Evolutionary conservation across 2,797 vertebrate species (phyloP).

Genomic region (Acrocephalus scirpaceus): DNA sequence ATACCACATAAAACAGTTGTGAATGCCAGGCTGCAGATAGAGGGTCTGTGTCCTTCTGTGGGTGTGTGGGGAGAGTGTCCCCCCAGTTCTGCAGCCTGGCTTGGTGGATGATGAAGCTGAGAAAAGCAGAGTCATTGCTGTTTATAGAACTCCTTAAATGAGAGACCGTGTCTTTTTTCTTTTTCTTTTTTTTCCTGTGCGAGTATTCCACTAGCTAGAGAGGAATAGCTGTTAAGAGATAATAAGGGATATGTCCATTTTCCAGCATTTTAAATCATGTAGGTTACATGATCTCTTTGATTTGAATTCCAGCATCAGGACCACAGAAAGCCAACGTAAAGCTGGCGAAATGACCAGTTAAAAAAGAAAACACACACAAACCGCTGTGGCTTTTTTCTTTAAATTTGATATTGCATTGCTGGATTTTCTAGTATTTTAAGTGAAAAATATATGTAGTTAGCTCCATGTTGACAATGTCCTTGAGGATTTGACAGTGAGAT

Average conservation of each 20-base stretch:
- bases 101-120: neutral
- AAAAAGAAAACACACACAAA: neutral
- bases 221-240: conserved; percentile 22
- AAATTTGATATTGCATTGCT: conserved; percentile 71
- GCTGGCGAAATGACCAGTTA: conserved; percentile 67
- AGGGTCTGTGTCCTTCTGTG: neutral
- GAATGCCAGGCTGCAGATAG: neutral
- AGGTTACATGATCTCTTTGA: conserved; percentile 21
- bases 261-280: neutral
- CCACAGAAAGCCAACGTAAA: conserved; percentile 7
- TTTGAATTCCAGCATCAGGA: conserved; percentile 50
- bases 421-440: conserved; percentile 79
- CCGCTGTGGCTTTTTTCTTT: conserved; percentile 20
- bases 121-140: neutral
- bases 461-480: conserved; percentile 83
- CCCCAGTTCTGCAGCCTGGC: conserved; percentile 14
- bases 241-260: conserved; percentile 12
- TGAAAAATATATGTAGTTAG: conserved; percentile 83
- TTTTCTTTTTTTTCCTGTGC: neutral
- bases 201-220: neutral
- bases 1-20: neutral
- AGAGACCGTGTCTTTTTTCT: neutral
- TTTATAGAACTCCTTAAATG: conserved; percentile 9
- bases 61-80: neutral
- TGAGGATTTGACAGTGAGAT: conserved; percentile 89